Evolutionary conservation across 2,113 vertebrate species (phyloP).

Genomic region (Zosterops borbonicus): DNA sequence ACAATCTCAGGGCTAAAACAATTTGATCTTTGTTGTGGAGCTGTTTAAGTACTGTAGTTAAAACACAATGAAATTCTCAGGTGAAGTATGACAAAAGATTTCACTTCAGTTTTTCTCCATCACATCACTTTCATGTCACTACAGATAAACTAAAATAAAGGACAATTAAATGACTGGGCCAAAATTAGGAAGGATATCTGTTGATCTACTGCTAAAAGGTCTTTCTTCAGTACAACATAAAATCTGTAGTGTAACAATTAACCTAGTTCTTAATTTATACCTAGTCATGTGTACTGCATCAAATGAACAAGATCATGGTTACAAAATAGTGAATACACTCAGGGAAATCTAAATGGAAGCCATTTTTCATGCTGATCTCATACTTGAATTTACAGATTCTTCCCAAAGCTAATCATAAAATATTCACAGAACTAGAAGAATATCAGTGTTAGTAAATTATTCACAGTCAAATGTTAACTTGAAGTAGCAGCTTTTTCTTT

Average conservation of each 20-base stretch:
- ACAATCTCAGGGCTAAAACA: background rate
- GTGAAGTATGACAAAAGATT: background rate
- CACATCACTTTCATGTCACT: background rate
- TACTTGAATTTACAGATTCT: background rate
- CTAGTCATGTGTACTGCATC: background rate
- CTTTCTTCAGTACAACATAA: background rate
- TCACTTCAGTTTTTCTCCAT: background rate
- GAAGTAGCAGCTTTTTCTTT: background rate
- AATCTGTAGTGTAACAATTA: background rate
- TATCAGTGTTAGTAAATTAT: constrained; percentile 35
- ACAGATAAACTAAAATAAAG: background rate
- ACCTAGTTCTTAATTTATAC: background rate
- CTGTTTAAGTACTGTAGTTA: background rate
- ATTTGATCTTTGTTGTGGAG: background rate
- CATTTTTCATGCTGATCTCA: background rate
- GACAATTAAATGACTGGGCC: background rate
- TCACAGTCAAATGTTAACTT: constrained; percentile 2
- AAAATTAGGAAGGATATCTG: background rate
- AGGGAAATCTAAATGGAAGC: background rate
- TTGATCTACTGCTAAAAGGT: background rate
- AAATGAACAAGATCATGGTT: background rate
- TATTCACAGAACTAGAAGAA: constrained; percentile 45
- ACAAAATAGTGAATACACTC: background rate
- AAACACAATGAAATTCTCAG: background rate
- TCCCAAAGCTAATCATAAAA: constrained; percentile 44